phyloP scores from a whole-genome alignment of 2,888 invertebrate genomes.

The Drosophila ustulata region DNA sequence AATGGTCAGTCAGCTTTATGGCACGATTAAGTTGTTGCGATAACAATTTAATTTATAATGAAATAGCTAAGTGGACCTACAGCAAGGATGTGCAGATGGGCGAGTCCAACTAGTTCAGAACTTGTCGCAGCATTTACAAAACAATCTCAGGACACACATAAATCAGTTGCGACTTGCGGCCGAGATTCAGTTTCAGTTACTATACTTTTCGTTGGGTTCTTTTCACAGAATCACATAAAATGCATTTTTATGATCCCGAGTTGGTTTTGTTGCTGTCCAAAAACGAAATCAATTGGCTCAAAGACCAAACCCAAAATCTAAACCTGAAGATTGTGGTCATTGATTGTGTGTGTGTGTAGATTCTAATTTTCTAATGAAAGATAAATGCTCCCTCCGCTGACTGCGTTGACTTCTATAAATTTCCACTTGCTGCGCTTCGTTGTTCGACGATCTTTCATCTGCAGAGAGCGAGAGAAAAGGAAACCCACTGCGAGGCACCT shows the following conservation, averaged over 20 bases:
- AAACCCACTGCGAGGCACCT: constrained; percentile 64
- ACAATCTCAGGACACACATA: constrained; percentile 53
- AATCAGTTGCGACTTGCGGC: constrained; percentile 25
- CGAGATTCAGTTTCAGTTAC: constrained; percentile 11
- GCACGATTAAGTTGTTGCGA: constrained; percentile 76
- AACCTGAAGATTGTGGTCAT: constrained; percentile 78
- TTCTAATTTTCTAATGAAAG: constrained; percentile 81
- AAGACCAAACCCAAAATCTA: constrained; percentile 31
- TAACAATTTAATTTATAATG: constrained; percentile 78
- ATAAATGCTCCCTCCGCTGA: constrained; percentile 61
- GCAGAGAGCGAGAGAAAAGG: constrained; percentile 34
- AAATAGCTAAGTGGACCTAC: constrained; percentile 64
- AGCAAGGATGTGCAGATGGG: constrained; percentile 51
- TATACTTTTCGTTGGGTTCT: constrained; percentile 17
- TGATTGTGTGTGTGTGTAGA: constrained; percentile 65
- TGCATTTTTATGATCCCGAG: constrained; percentile 54
- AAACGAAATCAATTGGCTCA: constrained; percentile 36
- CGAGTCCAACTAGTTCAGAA: constrained; percentile 34
- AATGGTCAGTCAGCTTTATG: constrained; percentile 62
- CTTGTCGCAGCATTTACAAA: constrained; percentile 54
- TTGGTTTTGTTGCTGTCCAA: constrained; percentile 11
- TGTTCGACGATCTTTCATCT: constrained; percentile 35
- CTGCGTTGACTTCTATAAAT: constrained; percentile 51
- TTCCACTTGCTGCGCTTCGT: constrained; percentile 57
- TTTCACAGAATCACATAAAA: constrained; percentile 68